Evolutionary conservation across 1,140 invertebrate species (phyloP).

Genomic region (Diprion similis): DNA sequence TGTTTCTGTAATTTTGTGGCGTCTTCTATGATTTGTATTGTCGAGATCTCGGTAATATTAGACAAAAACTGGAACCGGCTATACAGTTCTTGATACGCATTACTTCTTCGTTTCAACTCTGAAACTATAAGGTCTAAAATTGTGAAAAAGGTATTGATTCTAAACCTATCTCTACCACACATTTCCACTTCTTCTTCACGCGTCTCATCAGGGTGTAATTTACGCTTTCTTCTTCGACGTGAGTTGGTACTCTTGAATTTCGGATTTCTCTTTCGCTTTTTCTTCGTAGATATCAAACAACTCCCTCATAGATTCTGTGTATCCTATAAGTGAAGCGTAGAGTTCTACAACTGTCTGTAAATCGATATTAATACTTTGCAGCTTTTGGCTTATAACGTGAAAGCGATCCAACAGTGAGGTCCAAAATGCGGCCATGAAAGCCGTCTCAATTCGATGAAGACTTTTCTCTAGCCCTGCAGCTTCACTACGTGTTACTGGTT

Average conservation of each 20-base stretch:
- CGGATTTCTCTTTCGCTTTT: not conserved
- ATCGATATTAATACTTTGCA: too few relatives aligned
- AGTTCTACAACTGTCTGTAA: too few relatives aligned
- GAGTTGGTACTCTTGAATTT: conserved; percentile 1
- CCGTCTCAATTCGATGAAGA: too few relatives aligned
- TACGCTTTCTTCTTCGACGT: not conserved
- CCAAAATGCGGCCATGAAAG: too few relatives aligned
- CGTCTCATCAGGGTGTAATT: not conserved
- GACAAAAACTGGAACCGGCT: not conserved
- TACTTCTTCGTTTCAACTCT: not conserved
- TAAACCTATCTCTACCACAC: not conserved
- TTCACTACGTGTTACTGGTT: too few relatives aligned
- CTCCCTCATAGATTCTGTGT: not conserved
- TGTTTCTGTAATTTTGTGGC: too few relatives aligned
- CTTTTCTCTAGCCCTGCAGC: too few relatives aligned
- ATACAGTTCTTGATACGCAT: not conserved
- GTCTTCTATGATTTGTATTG: too few relatives aligned
- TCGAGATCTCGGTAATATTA: not conserved
- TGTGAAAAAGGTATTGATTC: not conserved
- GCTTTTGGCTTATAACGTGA: too few relatives aligned
- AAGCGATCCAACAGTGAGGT: too few relatives aligned
- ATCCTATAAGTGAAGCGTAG: too few relatives aligned
- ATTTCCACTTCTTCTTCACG: not conserved
- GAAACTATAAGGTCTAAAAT: not conserved
- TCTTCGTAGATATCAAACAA: not conserved